Percentiles rank a stretch among this genome's conserved stretches.
Evolutionary conservation across 2,113 vertebrate species (phyloP).

Genomic region (Macquaria ambigua): DNA sequence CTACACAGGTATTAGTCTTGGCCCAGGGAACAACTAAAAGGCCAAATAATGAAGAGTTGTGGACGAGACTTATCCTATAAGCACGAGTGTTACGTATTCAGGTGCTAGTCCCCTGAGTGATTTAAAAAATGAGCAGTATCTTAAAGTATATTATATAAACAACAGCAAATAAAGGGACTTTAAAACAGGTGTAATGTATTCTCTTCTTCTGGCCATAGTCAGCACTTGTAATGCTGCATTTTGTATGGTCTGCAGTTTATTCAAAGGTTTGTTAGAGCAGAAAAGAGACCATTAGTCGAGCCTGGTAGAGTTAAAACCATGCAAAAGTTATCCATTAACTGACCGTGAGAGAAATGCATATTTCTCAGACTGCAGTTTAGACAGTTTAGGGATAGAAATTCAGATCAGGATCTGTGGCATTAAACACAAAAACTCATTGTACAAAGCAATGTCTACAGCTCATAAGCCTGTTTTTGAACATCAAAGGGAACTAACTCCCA

Average conservation of each 20-base stretch:
- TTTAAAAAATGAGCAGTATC: neutral
- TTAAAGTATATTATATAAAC: slow-evolving; percentile 29
- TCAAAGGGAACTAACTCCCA: slow-evolving; percentile 2
- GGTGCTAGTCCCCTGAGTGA: neutral
- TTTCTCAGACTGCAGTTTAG: slow-evolving; percentile 9
- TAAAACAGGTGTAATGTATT: slow-evolving; percentile 36
- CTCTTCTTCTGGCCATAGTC: slow-evolving; percentile 18
- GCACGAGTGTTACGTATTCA: neutral
- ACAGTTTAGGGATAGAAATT: slow-evolving; percentile 7
- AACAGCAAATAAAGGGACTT: slow-evolving; percentile 17
- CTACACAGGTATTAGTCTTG: slow-evolving; percentile 18
- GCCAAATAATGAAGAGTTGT: neutral
- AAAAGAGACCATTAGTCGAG: slow-evolving; percentile 18
- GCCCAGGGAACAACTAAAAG: slow-evolving; percentile 10
- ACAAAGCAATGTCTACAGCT: neutral
- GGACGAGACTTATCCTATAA: neutral
- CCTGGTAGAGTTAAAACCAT: slow-evolving; percentile 16
- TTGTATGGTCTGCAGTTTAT: slow-evolving; percentile 38
- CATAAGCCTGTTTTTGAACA: neutral
- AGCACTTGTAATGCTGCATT: slow-evolving; percentile 36
- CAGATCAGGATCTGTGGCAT: neutral
- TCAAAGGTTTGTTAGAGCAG: slow-evolving; percentile 33
- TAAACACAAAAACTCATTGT: neutral
- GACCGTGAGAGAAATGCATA: neutral
- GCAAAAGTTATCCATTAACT: slow-evolving; percentile 15